A percentile compares a stretch with the other conserved stretches of the same genome.
These are phyloP conservation scores for Raphicerus campestris DNA, from an alignment of 2,113 vertebrate species.

Conservation along the genomic window DNA sequence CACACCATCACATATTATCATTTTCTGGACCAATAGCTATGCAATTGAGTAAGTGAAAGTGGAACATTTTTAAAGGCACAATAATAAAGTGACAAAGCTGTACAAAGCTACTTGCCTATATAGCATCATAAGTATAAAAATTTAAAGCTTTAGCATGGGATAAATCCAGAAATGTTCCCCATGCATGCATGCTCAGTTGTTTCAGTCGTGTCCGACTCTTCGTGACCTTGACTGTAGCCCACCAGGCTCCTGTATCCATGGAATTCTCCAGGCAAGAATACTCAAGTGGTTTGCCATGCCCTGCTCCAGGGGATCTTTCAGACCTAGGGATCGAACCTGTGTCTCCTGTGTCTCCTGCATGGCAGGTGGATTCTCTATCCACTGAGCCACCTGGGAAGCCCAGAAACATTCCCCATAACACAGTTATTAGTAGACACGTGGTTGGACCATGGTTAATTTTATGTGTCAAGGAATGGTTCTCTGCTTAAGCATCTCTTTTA, in stretches of 20 bases:
- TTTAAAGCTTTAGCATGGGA: not conserved
- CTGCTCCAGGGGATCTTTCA: not conserved
- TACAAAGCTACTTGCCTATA: not conserved
- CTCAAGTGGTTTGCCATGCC: not conserved
- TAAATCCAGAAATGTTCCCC: not conserved
- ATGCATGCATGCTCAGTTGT: not conserved
- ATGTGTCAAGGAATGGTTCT: not conserved
- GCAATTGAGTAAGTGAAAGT: slow-evolving; percentile 47
- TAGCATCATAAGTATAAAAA: not conserved
- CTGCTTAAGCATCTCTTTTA: not conserved
- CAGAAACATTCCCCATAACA: not conserved
- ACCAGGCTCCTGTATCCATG: not conserved
- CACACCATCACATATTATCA: not conserved
- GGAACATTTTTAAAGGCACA: not conserved
- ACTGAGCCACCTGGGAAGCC: not conserved
- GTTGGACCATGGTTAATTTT: not conserved
- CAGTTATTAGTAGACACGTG: not conserved
- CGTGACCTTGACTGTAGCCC: not conserved
- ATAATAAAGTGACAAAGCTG: not conserved
- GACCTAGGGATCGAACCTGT: not conserved
- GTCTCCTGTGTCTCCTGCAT: not conserved
- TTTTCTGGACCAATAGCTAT: slow-evolving; percentile 45
- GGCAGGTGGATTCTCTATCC: not conserved
- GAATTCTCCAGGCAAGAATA: not conserved
- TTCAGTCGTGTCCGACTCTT: not conserved